Evolutionary conservation across 2,888 invertebrate genomes (phyloP).

Genomic region (Drosophila colorata): DNA sequence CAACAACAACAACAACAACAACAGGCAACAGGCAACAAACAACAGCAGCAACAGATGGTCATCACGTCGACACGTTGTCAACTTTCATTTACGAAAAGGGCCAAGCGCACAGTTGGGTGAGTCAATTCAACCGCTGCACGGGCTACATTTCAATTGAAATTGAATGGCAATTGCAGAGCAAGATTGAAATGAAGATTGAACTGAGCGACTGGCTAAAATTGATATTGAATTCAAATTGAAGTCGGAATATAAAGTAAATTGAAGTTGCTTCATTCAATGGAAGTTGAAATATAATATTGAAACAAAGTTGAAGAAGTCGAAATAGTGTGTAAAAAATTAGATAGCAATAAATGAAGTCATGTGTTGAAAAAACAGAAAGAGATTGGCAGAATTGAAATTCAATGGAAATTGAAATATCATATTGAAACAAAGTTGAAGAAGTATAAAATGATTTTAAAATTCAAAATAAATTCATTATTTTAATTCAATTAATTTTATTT

Average conservation of each 20-base stretch:
- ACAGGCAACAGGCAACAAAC: constrained; percentile 5
- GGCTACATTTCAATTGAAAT: constrained; percentile 15
- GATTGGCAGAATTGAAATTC: too few species aligned
- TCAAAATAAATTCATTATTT: too few species aligned
- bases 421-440: neutral
- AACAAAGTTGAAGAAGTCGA: neutral
- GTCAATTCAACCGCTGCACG: constrained; percentile 17
- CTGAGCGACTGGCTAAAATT: neutral
- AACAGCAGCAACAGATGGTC: constrained; percentile 61
- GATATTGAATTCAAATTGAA: neutral
- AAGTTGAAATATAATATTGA: neutral
- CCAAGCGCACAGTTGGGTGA: constrained; percentile 4
- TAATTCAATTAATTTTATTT: too few species aligned
- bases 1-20: constrained; percentile 12
- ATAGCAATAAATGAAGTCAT: too few species aligned
- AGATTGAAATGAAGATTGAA: too few species aligned
- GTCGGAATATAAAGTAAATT: too few species aligned
- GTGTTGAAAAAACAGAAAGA: too few species aligned
- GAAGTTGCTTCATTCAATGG: too few species aligned
- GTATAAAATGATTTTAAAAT: too few species aligned
- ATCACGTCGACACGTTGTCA: constrained; percentile 64
- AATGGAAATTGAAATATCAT: neutral
- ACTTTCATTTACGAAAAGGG: constrained; percentile 65
- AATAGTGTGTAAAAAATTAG: too few species aligned
- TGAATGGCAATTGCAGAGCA: neutral